Conservation (phyloP, 2,113 vertebrate species). For the Perca flavescens region DNA sequence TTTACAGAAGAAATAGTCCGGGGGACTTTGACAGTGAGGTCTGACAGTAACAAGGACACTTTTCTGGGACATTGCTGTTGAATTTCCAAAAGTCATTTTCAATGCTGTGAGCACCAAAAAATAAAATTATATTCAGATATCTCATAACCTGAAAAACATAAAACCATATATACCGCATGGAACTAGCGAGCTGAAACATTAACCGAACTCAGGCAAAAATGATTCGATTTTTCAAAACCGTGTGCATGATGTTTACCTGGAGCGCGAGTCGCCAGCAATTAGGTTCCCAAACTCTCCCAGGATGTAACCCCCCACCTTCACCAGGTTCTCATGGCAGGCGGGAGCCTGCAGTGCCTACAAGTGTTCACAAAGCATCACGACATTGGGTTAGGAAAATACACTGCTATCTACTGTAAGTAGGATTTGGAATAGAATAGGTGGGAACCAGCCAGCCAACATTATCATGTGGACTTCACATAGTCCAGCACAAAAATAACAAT, state of each 20-base stretch:
- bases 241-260: conserved; percentile 81
- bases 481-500: not conserved
- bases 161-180: not conserved
- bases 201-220: not conserved
- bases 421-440: not conserved
- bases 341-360: conserved; percentile 90
- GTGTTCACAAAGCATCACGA: not conserved
- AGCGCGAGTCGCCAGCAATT: conserved; percentile 91
- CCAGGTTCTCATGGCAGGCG: conserved; percentile 93
- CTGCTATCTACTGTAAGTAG: not conserved
- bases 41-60: not conserved
- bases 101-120: not conserved
- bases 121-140: not conserved
- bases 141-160: not conserved
- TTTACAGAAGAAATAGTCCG: too few relatives aligned
- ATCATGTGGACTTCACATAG: not conserved
- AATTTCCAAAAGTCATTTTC: not conserved
- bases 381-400: not conserved
- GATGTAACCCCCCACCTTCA: conserved; percentile 93
- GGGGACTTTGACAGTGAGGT: too few relatives aligned
- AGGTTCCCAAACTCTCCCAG: conserved; percentile 93
- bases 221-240: not conserved
- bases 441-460: not conserved
- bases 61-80: not conserved
- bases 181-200: not conserved